Conservation (phyloP, 2,113 vertebrate genomes). For the Rhineura floridana region DNA sequence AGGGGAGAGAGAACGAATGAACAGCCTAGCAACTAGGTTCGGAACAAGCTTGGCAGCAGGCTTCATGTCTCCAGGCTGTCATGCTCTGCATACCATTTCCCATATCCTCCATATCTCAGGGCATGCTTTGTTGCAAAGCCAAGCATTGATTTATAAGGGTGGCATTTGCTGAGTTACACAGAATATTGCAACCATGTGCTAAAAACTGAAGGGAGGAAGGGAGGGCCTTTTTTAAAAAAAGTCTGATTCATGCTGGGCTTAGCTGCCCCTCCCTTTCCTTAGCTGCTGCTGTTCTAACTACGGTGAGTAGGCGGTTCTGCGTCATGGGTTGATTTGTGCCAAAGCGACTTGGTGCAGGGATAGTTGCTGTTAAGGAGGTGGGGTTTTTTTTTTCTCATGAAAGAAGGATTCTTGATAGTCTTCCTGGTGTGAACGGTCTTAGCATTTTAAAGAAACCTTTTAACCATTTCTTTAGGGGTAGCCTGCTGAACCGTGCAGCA, state of each 20-base stretch:
- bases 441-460: neutral
- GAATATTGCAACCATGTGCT: neutral
- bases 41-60: neutral
- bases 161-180: neutral
- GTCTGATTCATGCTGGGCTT: neutral
- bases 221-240: fast-evolving
- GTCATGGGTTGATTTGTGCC: neutral
- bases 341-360: neutral
- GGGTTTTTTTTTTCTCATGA: neutral
- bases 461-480: neutral
- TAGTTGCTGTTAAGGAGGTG: neutral
- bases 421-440: fast-evolving
- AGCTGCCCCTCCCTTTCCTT: neutral
- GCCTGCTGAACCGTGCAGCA: neutral
- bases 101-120: no score
- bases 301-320: neutral
- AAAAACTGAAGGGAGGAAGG: neutral
- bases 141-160: neutral
- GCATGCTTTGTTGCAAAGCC: no score
- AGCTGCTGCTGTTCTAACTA: neutral
- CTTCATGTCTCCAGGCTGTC: neutral
- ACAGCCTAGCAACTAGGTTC: neutral
- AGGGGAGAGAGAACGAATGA: neutral
- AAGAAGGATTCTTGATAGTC: neutral
- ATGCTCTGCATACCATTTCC: neutral